Conservation (phyloP, 2,888 invertebrate genomes). For the Apotomis turbidana region DNA sequence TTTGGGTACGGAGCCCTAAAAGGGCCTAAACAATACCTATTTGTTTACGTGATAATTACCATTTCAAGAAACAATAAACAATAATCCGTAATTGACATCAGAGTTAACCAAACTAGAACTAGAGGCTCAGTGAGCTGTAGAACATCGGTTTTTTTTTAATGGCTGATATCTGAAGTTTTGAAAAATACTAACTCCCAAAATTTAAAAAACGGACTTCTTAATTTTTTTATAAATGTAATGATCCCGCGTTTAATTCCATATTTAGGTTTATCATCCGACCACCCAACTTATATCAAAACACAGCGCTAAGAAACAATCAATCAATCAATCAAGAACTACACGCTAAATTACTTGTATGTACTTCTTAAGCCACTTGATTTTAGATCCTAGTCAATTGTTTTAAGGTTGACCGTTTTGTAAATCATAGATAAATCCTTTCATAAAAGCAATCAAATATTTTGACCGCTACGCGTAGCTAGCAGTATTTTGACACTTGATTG, state of each 20-base stretch:
- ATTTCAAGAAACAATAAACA: no score
- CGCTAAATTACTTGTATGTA: conserved; percentile 53
- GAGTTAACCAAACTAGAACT: no score
- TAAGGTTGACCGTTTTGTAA: background rate
- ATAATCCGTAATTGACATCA: no score
- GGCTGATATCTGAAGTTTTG: no score
- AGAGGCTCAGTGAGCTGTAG: no score
- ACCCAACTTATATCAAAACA: conserved; percentile 42
- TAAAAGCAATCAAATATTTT: conserved; percentile 54
- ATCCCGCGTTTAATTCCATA: conserved; percentile 6
- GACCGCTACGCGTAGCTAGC: conserved; percentile 52
- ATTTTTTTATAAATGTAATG: background rate
- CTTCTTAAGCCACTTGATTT: background rate
- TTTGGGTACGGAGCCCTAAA: no score
- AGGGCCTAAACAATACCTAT: no score
- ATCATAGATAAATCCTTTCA: conserved; percentile 54
- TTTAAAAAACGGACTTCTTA: no score
- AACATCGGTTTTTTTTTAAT: no score
- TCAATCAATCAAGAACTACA: conserved; percentile 51
- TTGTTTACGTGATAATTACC: no score
- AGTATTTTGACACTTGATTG: conserved; percentile 43
- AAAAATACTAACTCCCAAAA: no score
- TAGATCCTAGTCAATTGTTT: background rate
- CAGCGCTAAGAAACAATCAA: conserved; percentile 49
- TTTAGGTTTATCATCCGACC: conserved; percentile 27